phyloP scores from a whole-genome alignment of 2,113 vertebrate genomes.

The Girardinichthys multiradiatus region DNA sequence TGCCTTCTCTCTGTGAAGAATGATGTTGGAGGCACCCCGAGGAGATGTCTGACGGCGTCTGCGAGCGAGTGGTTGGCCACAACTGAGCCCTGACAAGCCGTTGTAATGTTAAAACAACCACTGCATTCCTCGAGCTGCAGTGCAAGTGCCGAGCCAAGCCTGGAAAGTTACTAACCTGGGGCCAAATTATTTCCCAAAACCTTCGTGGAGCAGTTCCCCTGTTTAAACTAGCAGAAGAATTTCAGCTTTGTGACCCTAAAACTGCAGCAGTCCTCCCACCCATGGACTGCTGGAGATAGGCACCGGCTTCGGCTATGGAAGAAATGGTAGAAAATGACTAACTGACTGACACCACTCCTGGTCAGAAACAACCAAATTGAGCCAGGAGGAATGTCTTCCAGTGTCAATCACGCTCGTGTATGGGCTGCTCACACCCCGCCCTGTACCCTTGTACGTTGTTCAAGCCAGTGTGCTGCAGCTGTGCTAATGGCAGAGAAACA shows the following conservation, averaged over 20 bases:
- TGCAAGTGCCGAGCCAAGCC: conserved; percentile 43
- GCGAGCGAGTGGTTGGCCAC: conserved; percentile 56
- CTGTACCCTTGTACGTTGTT: too few relatives aligned
- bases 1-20: conserved; percentile 23
- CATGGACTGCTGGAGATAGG: too few relatives aligned
- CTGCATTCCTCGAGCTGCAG: conserved; percentile 70
- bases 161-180: conserved; percentile 67
- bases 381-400: too few relatives aligned
- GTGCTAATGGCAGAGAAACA: too few relatives aligned
- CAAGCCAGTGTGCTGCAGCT: too few relatives aligned
- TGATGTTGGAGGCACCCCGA: conserved; percentile 46
- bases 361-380: too few relatives aligned
- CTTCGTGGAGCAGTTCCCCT: conserved; percentile 28
- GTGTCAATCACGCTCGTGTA: too few relatives aligned
- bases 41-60: conserved; percentile 62
- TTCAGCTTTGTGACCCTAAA: conserved; percentile 29
- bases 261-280: too few relatives aligned
- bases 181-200: conserved; percentile 50
- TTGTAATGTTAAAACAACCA: conserved; percentile 77
- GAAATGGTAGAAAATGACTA: too few relatives aligned
- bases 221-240: conserved; percentile 34
- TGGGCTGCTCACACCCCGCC: too few relatives aligned
- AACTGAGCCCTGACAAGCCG: conserved; percentile 63
- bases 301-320: not conserved
- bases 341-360: too few relatives aligned